These are phyloP conservation scores for Drosophila borborema DNA, from an alignment of 2,888 invertebrate genomes.

Conservation along the genomic window DNA sequence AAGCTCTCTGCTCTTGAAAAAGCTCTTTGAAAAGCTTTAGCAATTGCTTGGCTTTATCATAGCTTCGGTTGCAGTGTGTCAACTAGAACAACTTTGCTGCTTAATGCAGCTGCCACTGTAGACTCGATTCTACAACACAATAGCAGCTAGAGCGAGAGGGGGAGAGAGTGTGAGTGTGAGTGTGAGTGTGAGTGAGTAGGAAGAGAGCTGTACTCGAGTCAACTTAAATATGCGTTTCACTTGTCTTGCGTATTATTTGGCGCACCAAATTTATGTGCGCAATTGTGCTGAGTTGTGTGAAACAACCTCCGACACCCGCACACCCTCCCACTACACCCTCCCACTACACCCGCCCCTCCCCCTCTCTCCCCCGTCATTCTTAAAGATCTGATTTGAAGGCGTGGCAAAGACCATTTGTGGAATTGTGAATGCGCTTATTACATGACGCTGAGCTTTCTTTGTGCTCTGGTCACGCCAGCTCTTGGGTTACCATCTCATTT, in stretches of 20 bases:
- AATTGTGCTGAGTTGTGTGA: slow-evolving; percentile 77
- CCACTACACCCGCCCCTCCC: no score
- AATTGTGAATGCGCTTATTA: slow-evolving; percentile 47
- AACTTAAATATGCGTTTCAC: slow-evolving; percentile 65
- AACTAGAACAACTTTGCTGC: background rate
- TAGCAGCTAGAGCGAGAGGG: background rate
- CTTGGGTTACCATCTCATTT: slow-evolving; percentile 61
- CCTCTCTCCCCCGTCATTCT: background rate
- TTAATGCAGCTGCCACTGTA: slow-evolving; percentile 27
- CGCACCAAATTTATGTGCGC: slow-evolving; percentile 80
- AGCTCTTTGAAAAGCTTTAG: background rate
- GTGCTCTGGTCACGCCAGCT: slow-evolving; percentile 24
- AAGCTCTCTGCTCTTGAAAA: background rate
- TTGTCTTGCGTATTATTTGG: slow-evolving; percentile 75
- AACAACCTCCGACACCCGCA: slow-evolving; percentile 18
- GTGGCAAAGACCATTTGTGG: slow-evolving; percentile 7
- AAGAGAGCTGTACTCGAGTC: slow-evolving; percentile 34
- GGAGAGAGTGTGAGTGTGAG: background rate
- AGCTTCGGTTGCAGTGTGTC: background rate
- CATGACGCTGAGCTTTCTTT: slow-evolving; percentile 43
- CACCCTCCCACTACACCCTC: no score
- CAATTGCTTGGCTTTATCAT: background rate
- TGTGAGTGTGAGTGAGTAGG: background rate
- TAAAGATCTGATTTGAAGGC: background rate
- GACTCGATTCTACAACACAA: background rate